Evolutionary conservation across 2,113 vertebrate genomes (phyloP).

Genomic region (Caracal caracal): DNA sequence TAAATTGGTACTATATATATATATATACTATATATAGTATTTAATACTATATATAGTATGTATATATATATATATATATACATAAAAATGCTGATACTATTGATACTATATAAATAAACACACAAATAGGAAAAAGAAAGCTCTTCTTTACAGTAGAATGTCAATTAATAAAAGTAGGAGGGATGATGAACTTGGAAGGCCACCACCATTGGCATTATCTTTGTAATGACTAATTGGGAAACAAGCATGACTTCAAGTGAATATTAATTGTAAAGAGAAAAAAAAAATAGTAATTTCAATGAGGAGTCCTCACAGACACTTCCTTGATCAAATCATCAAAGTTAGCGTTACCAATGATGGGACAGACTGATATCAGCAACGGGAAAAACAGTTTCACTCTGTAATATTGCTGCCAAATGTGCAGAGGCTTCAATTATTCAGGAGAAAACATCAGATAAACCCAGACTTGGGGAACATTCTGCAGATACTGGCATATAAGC

Average conservation of each 20-base stretch:
- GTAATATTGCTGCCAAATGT: neutral
- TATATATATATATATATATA: too few relatives aligned
- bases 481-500: neutral
- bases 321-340: neutral
- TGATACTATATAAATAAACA: neutral
- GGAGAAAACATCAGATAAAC: neutral
- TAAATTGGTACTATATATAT: neutral
- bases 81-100: too few relatives aligned
- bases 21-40: neutral
- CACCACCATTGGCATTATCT: neutral
- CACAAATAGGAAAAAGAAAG: neutral
- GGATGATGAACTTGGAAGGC: neutral
- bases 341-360: neutral
- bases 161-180: neutral
- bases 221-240: neutral
- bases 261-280: neutral
- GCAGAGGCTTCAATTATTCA: neutral
- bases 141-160: neutral
- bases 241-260: neutral
- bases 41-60: too few relatives aligned
- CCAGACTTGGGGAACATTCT: neutral
- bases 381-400: neutral
- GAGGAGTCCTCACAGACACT: neutral
- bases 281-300: neutral
- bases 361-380: neutral